Conservation (phyloP, 2,113 vertebrate genomes). For the Alectura lathami region DNA sequence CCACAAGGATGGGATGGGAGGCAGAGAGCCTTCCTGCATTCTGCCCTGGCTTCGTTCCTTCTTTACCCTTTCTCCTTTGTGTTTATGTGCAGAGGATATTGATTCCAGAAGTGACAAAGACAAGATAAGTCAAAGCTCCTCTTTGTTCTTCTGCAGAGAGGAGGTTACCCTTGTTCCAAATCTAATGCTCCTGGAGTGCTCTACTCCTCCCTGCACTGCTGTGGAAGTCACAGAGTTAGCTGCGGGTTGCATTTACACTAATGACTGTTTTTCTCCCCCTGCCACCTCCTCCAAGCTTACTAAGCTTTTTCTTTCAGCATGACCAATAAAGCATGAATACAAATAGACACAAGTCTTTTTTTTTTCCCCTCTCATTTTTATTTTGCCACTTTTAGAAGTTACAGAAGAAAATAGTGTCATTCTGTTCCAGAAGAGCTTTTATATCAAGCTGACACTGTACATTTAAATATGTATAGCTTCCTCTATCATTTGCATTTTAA, state of each 20-base stretch:
- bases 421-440: conserved; percentile 49
- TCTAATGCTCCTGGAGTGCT: accelerated
- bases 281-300: background rate
- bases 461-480: conserved; percentile 63
- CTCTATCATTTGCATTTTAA: conserved; percentile 81
- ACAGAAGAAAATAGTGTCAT: conserved; percentile 43
- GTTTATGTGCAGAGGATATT: background rate
- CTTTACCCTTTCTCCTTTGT: background rate
- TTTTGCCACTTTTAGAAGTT: conserved; percentile 36
- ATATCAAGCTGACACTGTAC: conserved; percentile 51
- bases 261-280: conserved; percentile 39
- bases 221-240: conserved; percentile 28
- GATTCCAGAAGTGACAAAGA: background rate
- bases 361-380: background rate
- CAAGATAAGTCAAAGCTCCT: background rate
- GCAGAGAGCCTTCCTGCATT: conserved; percentile 2
- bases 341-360: background rate
- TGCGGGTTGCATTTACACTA: conserved; percentile 51
- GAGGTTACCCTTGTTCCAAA: background rate
- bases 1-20: background rate
- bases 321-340: background rate
- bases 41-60: background rate
- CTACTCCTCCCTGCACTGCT: background rate
- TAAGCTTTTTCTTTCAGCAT: conserved; percentile 44
- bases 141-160: background rate